These are phyloP conservation scores for Marronus borbonicus DNA, from an alignment of 2,888 invertebrate species.

Conservation along the genomic window DNA sequence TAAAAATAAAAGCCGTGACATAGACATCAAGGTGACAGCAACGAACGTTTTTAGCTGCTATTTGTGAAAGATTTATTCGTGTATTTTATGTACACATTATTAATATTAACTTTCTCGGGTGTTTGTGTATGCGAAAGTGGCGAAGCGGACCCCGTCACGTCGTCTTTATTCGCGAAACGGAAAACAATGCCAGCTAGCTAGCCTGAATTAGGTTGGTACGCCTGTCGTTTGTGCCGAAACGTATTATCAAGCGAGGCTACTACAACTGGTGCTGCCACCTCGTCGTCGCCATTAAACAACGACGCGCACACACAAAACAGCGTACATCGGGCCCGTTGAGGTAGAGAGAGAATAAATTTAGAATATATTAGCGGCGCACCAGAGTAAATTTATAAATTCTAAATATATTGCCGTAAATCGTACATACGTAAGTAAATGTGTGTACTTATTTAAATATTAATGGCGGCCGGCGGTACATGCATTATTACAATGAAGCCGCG, in stretches of 20 bases:
- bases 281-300: background rate
- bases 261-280: background rate
- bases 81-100: background rate
- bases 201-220: constrained; percentile 5
- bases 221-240: background rate
- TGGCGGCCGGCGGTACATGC: constrained; percentile 26
- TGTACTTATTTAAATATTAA: constrained; percentile 36
- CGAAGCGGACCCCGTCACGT: background rate
- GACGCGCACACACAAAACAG: background rate
- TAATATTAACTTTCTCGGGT: constrained; percentile 6
- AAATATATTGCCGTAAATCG: constrained; percentile 33
- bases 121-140: background rate
- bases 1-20: too few relatives aligned
- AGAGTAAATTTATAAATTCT: constrained; percentile 46
- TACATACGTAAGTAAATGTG: constrained; percentile 32
- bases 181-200: constrained; percentile 5
- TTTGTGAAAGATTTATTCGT: background rate
- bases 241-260: background rate
- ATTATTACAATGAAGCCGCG: constrained; percentile 28
- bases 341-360: constrained; percentile 31
- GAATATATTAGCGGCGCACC: constrained; percentile 24
- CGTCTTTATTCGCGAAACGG: background rate
- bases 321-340: background rate
- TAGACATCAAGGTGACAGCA: too few relatives aligned
- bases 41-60: background rate